Percentiles rank a stretch among this genome's conserved stretches.
Evolutionary conservation across 1,140 invertebrate genomes (phyloP).

Genomic region (Panagrolaimus sp.): DNA sequence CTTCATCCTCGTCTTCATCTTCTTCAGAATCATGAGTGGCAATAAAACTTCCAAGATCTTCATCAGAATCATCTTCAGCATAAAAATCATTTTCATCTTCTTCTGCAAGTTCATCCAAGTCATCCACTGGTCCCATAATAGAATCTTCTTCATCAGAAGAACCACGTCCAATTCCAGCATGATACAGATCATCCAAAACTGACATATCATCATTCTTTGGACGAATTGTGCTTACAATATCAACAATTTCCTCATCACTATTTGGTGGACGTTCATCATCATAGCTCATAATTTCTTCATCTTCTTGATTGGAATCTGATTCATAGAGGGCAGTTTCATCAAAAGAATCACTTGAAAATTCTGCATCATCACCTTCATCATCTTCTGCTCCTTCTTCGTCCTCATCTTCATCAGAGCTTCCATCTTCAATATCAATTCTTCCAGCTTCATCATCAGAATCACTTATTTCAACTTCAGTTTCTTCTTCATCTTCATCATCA

Average conservation of each 20-base stretch:
- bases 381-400: not conserved
- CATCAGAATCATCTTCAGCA: not conserved
- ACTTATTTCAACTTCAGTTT: not conserved
- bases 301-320: too few relatives aligned
- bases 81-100: not conserved
- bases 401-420: not conserved
- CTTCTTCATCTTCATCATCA: slow-evolving; percentile 4
- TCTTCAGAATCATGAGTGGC: not conserved
- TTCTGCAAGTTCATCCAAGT: not conserved
- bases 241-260: slow-evolving; percentile 4
- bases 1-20: slow-evolving; percentile 10
- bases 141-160: not conserved
- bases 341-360: not conserved
- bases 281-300: slow-evolving; percentile 10
- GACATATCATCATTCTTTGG: not conserved
- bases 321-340: not conserved
- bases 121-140: not conserved
- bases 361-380: too few relatives aligned
- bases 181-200: not conserved
- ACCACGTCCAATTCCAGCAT: not conserved
- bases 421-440: not conserved
- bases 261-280: not conserved
- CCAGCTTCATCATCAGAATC: slow-evolving; percentile 7
- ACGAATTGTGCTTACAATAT: not conserved
- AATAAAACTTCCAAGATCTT: not conserved